Percentiles rank a stretch among this genome's conserved stretches.
These are phyloP conservation scores for Heterodera carotae DNA, from an alignment of 1,140 invertebrate species.

Conservation along the genomic window DNA sequence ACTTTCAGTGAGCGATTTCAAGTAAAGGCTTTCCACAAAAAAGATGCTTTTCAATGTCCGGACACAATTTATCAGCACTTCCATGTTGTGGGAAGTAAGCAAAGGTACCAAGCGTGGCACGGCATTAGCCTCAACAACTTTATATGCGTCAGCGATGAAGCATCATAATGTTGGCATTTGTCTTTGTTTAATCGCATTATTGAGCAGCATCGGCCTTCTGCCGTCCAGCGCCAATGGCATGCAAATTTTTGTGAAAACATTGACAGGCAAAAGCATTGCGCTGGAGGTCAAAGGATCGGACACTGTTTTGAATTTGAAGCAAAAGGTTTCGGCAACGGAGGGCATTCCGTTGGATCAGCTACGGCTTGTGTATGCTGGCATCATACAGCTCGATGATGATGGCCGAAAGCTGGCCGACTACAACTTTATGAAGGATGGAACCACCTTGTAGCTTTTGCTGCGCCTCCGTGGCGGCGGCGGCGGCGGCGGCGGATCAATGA, in stretches of 20 bases:
- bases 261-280: slow-evolving; percentile 70
- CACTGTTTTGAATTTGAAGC: slow-evolving; percentile 58
- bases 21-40: too few relatives aligned
- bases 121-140: too few relatives aligned
- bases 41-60: too few relatives aligned
- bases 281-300: slow-evolving; percentile 68
- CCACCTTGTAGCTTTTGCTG: slow-evolving; percentile 68
- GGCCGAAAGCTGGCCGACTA: slow-evolving; percentile 11
- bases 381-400: slow-evolving; percentile 30
- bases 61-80: too few relatives aligned
- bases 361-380: slow-evolving; percentile 21
- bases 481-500: slow-evolving; percentile 69
- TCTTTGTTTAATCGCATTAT: too few relatives aligned
- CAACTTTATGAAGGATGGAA: background rate
- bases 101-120: too few relatives aligned
- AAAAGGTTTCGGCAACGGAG: background rate
- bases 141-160: too few relatives aligned
- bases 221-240: background rate
- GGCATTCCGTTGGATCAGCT: slow-evolving; percentile 56
- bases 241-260: slow-evolving; percentile 68
- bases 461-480: slow-evolving; percentile 75
- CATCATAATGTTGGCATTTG: too few relatives aligned
- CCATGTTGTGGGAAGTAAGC: too few relatives aligned
- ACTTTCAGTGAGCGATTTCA: too few relatives aligned
- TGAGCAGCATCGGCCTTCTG: too few relatives aligned